Percentiles rank a stretch among this genome's conserved stretches.
Conservation (phyloP, 2,113 vertebrate species). For the Felis chaus region DNA sequence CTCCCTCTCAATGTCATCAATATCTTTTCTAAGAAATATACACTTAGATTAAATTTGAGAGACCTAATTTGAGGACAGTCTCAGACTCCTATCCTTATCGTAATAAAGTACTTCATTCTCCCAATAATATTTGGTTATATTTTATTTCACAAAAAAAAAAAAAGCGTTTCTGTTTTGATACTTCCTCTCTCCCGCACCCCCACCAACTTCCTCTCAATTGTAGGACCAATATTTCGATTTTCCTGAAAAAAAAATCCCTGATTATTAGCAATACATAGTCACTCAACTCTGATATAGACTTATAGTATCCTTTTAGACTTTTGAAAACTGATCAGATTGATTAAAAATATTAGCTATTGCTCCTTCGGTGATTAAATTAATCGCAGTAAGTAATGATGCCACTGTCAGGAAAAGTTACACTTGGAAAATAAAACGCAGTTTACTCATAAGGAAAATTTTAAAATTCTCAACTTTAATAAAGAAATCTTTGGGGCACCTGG, state of each 20-base stretch:
- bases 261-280: not conserved
- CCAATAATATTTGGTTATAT: not conserved
- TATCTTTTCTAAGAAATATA: not conserved
- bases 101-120: not conserved
- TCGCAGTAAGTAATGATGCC: not conserved
- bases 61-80: not conserved
- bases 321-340: not conserved
- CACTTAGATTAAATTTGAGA: not conserved
- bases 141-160: not conserved
- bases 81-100: not conserved
- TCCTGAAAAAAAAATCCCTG: not conserved
- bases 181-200: not conserved
- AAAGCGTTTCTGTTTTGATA: not conserved
- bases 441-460: not conserved
- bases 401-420: not conserved
- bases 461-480: not conserved
- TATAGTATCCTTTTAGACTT: not conserved
- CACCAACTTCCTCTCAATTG: not conserved
- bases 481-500: not conserved
- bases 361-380: not conserved
- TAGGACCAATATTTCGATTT: not conserved
- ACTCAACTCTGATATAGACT: not conserved
- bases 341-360: not conserved
- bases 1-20: not conserved
- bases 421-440: not conserved